phyloP scores from a whole-genome alignment of 2,888 invertebrate species.

The Prenolepis imparis region DNA sequence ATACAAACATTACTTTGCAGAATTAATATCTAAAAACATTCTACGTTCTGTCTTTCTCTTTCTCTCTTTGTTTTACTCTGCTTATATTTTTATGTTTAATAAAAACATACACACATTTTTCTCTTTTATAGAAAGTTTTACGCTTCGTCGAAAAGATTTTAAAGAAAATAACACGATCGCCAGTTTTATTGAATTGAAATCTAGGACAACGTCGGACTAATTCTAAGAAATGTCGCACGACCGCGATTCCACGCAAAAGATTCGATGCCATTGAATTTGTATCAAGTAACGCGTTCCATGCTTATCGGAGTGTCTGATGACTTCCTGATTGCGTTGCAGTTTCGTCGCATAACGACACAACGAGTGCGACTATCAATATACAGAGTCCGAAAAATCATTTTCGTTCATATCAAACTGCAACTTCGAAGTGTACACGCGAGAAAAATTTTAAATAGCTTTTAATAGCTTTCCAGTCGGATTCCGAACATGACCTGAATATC shows the following conservation, averaged over 20 bases:
- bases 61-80: not conserved
- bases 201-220: constrained; percentile 20
- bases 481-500: not conserved
- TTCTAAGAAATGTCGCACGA: constrained; percentile 11
- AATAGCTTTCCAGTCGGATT: not conserved
- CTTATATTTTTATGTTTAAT: constrained; percentile 6
- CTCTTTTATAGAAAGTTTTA: not conserved
- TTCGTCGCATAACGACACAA: constrained; percentile 34
- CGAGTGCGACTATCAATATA: constrained; percentile 15
- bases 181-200: constrained; percentile 2
- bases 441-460: constrained; percentile 2
- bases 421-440: not conserved
- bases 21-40: not conserved
- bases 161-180: not conserved
- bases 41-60: not conserved
- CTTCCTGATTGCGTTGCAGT: constrained; percentile 48
- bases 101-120: not conserved
- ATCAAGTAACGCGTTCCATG: constrained; percentile 28
- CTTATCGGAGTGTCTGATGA: constrained; percentile 44
- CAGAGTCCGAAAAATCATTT: not conserved
- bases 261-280: constrained; percentile 40
- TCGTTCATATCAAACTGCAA: not conserved
- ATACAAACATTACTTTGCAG: not conserved
- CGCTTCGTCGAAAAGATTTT: not conserved
- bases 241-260: constrained; percentile 27